Evolutionary conservation across 2,113 vertebrate genomes (phyloP).

Genomic region (Etia nguti): DNA sequence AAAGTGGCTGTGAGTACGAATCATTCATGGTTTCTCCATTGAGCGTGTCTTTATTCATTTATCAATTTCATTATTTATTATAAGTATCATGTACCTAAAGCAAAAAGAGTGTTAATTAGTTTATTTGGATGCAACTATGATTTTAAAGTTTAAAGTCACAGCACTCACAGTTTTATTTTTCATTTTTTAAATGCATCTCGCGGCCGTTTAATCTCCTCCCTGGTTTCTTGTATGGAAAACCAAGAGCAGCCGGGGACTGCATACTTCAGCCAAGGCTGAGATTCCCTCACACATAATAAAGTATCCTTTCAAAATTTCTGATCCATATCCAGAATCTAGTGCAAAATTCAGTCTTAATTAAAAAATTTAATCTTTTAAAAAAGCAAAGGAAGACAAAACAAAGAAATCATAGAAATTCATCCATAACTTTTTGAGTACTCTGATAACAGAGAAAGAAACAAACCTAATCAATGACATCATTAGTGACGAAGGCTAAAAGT

Average conservation of each 20-base stretch:
- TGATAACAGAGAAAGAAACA: neutral
- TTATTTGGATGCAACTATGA: neutral
- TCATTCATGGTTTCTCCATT: neutral
- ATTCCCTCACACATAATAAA: neutral
- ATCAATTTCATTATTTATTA: neutral
- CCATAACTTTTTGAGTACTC: neutral
- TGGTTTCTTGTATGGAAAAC: neutral
- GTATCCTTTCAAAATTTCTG: neutral
- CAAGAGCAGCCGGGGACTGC: neutral
- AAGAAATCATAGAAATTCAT: neutral
- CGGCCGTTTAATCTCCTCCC: neutral
- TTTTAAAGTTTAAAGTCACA: neutral
- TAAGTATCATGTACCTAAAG: neutral
- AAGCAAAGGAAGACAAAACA: neutral
- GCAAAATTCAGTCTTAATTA: neutral
- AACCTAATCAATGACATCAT: neutral
- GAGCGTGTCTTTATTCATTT: neutral
- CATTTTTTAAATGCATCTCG: neutral
- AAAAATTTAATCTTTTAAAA: too few species aligned
- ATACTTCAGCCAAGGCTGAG: neutral
- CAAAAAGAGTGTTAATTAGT: neutral
- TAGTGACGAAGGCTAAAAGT: neutral
- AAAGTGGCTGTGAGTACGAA: neutral
- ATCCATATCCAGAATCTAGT: neutral
- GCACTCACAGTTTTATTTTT: neutral